A percentile compares a stretch with the other conserved stretches of the same genome.
Conservation (phyloP, 2,888 invertebrate species). For the Tipula helvola region DNA sequence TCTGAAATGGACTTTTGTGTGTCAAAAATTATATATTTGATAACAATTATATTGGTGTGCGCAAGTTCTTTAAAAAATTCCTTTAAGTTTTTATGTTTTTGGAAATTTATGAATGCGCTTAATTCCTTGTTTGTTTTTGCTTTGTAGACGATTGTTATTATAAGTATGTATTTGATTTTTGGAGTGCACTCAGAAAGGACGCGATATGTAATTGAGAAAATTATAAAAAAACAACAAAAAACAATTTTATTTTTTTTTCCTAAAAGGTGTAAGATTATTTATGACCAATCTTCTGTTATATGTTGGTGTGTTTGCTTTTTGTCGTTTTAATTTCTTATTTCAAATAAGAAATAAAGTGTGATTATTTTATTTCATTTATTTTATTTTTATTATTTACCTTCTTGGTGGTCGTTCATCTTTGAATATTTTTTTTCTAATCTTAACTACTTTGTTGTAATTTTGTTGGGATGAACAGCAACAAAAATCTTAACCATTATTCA, state of each 20-base stretch:
- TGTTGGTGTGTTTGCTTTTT: background rate
- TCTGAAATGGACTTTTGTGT: background rate
- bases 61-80: background rate
- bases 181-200: background rate
- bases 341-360: background rate
- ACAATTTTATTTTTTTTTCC: background rate
- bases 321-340: background rate
- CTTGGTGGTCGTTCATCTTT: background rate
- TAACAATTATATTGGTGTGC: background rate
- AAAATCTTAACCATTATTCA: background rate
- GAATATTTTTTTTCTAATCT: background rate
- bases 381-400: background rate
- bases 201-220: background rate
- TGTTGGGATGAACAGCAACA: background rate
- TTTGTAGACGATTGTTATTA: background rate
- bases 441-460: background rate
- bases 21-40: background rate
- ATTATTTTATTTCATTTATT: background rate
- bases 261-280: background rate
- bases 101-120: background rate
- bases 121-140: background rate
- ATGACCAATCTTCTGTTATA: background rate
- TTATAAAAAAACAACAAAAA: background rate
- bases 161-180: background rate
- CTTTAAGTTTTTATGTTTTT: background rate